Evolutionary conservation across 2,797 vertebrate species (phyloP).

Genomic region (Philypnodon macrostomus): DNA sequence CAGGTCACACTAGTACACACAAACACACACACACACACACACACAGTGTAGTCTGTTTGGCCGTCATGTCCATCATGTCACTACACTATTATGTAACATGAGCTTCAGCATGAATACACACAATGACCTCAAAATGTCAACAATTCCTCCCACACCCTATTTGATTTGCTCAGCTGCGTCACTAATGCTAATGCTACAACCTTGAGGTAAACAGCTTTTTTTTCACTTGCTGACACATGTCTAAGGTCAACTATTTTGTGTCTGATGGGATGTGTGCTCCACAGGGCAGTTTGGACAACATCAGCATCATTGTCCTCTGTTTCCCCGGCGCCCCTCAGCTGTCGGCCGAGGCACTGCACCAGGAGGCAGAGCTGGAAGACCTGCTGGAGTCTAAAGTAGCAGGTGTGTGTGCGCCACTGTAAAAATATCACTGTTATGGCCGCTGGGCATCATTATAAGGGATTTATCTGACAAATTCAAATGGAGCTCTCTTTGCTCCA

Average conservation of each 20-base stretch:
- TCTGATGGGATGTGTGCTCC: slow-evolving; percentile 22
- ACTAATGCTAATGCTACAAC: slow-evolving; percentile 16
- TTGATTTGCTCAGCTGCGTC: slow-evolving; percentile 24
- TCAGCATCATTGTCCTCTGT: slow-evolving; percentile 83
- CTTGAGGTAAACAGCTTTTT: slow-evolving; percentile 22
- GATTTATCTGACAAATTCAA: background rate
- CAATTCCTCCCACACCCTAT: slow-evolving; percentile 33
- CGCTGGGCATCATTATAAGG: background rate
- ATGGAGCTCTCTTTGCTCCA: background rate
- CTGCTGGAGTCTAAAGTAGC: slow-evolving; percentile 80
- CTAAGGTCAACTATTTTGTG: slow-evolving; percentile 31
- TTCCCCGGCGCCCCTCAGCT: slow-evolving; percentile 82
- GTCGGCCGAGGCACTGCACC: slow-evolving; percentile 78
- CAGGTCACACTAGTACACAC: slow-evolving; percentile 8
- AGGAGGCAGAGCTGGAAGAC: slow-evolving; percentile 77
- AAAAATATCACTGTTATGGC: background rate
- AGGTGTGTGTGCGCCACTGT: slow-evolving; percentile 60
- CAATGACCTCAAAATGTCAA: slow-evolving; percentile 70
- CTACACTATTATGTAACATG: slow-evolving; percentile 57
- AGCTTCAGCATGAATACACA: slow-evolving; percentile 45
- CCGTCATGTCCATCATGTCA: slow-evolving; percentile 40
- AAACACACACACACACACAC: no score
- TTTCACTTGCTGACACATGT: no score
- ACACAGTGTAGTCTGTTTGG: slow-evolving; percentile 19
- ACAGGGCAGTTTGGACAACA: slow-evolving; percentile 86